Conservation (phyloP, 2,797 vertebrate species). For the Mormyrops boulengeri region DNA sequence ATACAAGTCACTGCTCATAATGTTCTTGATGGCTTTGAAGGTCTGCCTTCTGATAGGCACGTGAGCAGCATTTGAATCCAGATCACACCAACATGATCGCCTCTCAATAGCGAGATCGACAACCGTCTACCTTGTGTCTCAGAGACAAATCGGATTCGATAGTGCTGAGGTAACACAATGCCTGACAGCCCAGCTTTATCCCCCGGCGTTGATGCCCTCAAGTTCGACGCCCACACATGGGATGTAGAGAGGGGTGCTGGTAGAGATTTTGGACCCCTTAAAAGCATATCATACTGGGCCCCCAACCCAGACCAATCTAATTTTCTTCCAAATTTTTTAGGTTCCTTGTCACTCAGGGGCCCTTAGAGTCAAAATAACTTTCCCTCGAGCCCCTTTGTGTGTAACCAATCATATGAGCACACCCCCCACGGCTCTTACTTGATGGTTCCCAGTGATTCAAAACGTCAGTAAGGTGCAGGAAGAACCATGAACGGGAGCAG, state of each 20-base stretch:
- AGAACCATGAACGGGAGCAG: neutral
- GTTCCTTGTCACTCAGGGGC: neutral
- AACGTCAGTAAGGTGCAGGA: neutral
- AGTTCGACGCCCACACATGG: neutral
- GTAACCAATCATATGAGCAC: neutral
- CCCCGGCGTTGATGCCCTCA: neutral
- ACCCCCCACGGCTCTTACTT: neutral
- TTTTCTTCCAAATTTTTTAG: neutral
- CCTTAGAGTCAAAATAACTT: neutral
- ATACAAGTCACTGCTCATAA: neutral
- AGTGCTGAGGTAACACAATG: slow-evolving; percentile 2
- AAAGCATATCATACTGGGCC: neutral
- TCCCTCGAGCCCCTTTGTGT: neutral
- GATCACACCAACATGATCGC: neutral
- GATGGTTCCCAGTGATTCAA: neutral
- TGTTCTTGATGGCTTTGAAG: neutral
- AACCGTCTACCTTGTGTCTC: neutral
- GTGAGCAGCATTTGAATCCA: neutral
- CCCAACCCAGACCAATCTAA: neutral
- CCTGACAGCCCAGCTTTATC: neutral
- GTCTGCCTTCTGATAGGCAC: neutral
- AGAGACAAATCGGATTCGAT: neutral
- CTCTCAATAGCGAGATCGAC: neutral
- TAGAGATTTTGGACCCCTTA: neutral
- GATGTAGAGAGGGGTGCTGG: neutral